Evolutionary conservation across 2,797 vertebrate species (phyloP), one percentile per base, ranked within the genome.

Genomic region (Megaceryle alcyon): DNA sequence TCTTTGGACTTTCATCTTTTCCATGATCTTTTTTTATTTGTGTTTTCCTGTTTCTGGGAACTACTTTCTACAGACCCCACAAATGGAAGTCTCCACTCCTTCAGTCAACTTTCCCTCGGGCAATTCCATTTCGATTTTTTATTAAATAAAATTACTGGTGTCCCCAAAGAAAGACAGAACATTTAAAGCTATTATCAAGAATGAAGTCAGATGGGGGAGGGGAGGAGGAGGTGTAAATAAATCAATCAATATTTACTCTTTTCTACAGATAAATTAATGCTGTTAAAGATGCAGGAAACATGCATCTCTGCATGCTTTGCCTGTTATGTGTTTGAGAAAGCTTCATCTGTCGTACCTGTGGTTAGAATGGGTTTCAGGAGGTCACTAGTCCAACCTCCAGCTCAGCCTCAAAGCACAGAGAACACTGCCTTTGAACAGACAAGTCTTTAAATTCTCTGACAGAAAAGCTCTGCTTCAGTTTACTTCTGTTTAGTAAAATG

Each of bases 131-230:
- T 85, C 64, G 33, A 6, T 28, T 56, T 61, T 60, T 59, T 57
- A 77, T 48, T 7, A 59, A 82, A 86, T 11, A 1, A 88, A 88
- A 73, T 49, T 13, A 87, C 63, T 16, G 3, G 7, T 46, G 18
- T 19, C 10, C 14, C 37, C 14, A 54, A 56, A 88, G 56, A n/a
- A 51, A 75, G 14, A 37, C 5, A 86, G 11, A 72, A 14, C 10
- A 57, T 85, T 76, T 41, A 61, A 79, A 84, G 22, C 28, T 82
- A 31, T 23, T 77, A 59, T 31, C 43, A 84, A 70, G 29, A 84
- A 88, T 5, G 2, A 12, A 90, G 26, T 85, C 68, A 35, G 9
- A 4, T 1, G 0, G 11, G 8, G 10, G 8, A 7, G 1, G 2
- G 14, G 14, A 4, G 10, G 22, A 18, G 11, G 51, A 12, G 25